Conservation (phyloP, 2,888 invertebrate genomes). For the Baronia brevicornis region DNA sequence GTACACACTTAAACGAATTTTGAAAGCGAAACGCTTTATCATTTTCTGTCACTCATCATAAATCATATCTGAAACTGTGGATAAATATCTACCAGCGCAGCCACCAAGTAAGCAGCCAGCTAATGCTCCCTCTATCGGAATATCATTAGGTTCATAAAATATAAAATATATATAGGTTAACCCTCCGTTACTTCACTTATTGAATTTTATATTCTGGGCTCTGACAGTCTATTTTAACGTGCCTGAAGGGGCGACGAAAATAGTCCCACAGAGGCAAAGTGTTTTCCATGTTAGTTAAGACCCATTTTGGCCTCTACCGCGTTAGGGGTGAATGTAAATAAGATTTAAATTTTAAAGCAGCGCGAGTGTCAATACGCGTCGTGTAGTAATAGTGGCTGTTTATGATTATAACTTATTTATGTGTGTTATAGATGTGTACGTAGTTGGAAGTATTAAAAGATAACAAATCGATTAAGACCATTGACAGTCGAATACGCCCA, state of each 20-base stretch:
- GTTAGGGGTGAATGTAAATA: slow-evolving; percentile 62
- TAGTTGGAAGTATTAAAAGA: too few species aligned
- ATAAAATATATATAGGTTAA: slow-evolving; percentile 26
- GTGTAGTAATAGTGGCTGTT: too few species aligned
- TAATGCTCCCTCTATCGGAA: slow-evolving; percentile 8
- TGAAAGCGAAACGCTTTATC: too few species aligned
- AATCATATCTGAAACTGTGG: too few species aligned
- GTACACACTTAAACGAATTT: too few species aligned
- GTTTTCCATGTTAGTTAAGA: slow-evolving; percentile 46
- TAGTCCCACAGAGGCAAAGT: slow-evolving; percentile 45
- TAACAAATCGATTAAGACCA: too few species aligned
- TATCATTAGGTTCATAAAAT: slow-evolving; percentile 15
- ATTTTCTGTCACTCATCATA: too few species aligned
- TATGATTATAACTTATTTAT: too few species aligned
- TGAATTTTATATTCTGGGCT: slow-evolving; percentile 56
- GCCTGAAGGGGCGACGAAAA: slow-evolving; percentile 54
- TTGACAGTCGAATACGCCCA: too few species aligned
- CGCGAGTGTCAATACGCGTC: slow-evolving; percentile 24
- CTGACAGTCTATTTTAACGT: slow-evolving; percentile 58
- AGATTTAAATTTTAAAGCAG: slow-evolving; percentile 64
- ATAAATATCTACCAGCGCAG: too few species aligned
- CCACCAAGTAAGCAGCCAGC: slow-evolving; percentile 1
- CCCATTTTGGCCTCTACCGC: slow-evolving; percentile 46
- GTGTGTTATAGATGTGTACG: too few species aligned
- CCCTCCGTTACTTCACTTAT: slow-evolving; percentile 33